A percentile compares a stretch with the other conserved stretches of the same genome.
phyloP scores from a whole-genome alignment of 1,140 invertebrate genomes.

The Cyrtorhinus lividipennis region DNA sequence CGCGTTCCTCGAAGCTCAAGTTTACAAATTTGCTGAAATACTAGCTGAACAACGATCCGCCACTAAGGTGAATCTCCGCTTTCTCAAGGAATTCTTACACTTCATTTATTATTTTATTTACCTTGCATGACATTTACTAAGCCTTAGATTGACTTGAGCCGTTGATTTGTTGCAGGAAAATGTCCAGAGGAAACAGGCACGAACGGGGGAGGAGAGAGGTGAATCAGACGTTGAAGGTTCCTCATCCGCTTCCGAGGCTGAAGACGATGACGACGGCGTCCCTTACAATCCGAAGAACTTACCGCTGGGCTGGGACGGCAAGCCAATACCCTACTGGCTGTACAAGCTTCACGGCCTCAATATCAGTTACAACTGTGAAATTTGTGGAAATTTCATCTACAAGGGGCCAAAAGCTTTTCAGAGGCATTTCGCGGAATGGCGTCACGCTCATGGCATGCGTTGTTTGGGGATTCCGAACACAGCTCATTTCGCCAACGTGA shows the following conservation, averaged over 20 bases:
- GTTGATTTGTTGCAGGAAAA: slow-evolving; percentile 94
- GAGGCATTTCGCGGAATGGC: slow-evolving; percentile 97
- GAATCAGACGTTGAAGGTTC: slow-evolving; percentile 85
- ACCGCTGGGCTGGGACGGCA: slow-evolving; percentile 98
- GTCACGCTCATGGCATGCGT: slow-evolving; percentile 98
- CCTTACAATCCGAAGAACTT: slow-evolving; percentile 99
- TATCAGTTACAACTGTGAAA: slow-evolving; percentile 98
- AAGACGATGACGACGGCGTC: slow-evolving; percentile 83
- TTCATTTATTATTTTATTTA: too few relatives aligned
- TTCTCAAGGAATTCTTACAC: too few relatives aligned
- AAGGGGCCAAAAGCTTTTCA: slow-evolving; percentile 99
- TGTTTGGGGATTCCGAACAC: slow-evolving; percentile 99
- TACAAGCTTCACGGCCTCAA: slow-evolving; percentile 99
- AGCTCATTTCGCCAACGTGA: slow-evolving; percentile 99
- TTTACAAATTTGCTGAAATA: slow-evolving; percentile 71
- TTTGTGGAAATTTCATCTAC: slow-evolving; percentile 99
- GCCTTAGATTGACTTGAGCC: too few relatives aligned
- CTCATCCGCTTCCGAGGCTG: slow-evolving; percentile 69
- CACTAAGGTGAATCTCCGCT: slow-evolving; percentile 43
- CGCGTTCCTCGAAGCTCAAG: slow-evolving; percentile 71
- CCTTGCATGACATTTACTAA: too few relatives aligned
- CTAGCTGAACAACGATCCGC: slow-evolving; percentile 69
- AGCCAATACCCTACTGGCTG: slow-evolving; percentile 98
- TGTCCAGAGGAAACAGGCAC: slow-evolving; percentile 92
- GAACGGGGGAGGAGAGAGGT: slow-evolving; percentile 85